Percentiles rank a stretch among this genome's conserved stretches.
These are phyloP conservation scores for Notodonta ziczac DNA, from an alignment of 2,888 invertebrate species.

Conservation along the genomic window DNA sequence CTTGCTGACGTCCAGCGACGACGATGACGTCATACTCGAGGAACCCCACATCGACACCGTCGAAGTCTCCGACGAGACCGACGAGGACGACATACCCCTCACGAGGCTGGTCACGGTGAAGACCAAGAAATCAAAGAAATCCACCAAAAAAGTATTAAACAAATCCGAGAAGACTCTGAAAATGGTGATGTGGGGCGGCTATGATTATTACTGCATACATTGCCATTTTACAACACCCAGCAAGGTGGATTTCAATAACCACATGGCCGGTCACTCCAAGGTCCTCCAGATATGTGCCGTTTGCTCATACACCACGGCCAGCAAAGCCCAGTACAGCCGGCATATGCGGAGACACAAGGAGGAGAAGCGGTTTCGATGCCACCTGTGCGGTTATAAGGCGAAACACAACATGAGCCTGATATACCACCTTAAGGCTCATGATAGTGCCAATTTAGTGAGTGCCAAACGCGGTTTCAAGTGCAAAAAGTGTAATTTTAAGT, in stretches of 20 bases:
- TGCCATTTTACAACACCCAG: constrained; percentile 46
- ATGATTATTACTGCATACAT: constrained; percentile 56
- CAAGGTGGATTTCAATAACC: constrained; percentile 35
- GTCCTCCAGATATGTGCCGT: constrained; percentile 55
- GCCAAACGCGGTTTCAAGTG: constrained; percentile 19
- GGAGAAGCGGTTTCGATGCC: constrained; percentile 58
- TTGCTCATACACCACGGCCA: constrained; percentile 61
- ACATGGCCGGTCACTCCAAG: constrained; percentile 26
- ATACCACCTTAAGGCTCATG: constrained; percentile 64
- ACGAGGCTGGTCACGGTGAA: constrained; percentile 50
- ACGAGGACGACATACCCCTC: constrained; percentile 71
- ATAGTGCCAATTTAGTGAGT: not conserved
- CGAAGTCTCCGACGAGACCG: constrained; percentile 68
- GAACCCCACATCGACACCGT: constrained; percentile 73
- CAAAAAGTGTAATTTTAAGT: constrained; percentile 21
- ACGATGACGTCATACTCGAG: constrained; percentile 72
- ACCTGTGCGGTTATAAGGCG: constrained; percentile 62
- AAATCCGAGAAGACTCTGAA: constrained; percentile 6
- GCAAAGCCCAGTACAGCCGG: constrained; percentile 46
- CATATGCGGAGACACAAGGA: constrained; percentile 63
- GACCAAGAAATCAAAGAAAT: constrained; percentile 17
- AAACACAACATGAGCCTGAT: constrained; percentile 65
- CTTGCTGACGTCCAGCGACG: constrained; percentile 72
- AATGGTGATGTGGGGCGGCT: constrained; percentile 41
- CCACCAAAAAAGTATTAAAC: constrained; percentile 5